A percentile compares a stretch with the other conserved stretches of the same genome.
Conservation (phyloP, 2,113 vertebrate genomes). For the Lates calcarifer region DNA sequence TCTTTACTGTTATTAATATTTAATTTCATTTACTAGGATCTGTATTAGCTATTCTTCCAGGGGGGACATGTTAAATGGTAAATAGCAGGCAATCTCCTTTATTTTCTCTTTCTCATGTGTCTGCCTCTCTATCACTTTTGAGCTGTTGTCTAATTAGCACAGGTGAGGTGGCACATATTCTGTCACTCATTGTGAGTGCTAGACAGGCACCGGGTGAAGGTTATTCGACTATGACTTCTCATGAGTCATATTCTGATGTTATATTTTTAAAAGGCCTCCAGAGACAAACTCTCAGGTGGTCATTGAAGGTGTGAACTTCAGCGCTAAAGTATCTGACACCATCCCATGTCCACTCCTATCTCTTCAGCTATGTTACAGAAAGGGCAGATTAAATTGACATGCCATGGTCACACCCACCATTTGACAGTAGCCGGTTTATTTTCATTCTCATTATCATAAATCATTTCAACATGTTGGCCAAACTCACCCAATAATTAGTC, state of each 20-base stretch:
- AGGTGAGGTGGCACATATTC: conserved; percentile 1
- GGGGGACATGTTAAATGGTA: not conserved
- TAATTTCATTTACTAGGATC: not conserved
- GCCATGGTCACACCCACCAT: conserved; percentile 31
- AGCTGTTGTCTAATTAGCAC: conserved; percentile 12
- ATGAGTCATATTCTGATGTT: conserved; percentile 5
- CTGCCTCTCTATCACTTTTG: not conserved
- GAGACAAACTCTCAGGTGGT: not conserved
- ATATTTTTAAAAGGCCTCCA: conserved; percentile 12
- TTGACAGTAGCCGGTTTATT: conserved; percentile 56
- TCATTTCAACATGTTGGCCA: conserved; percentile 64
- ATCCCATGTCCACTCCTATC: not conserved
- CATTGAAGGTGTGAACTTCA: not conserved
- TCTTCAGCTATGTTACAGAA: not conserved
- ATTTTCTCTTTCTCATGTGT: not conserved
- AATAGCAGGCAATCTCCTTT: not conserved
- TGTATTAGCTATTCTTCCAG: not conserved
- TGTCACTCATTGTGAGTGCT: conserved; percentile 1
- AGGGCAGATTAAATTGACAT: conserved; percentile 25
- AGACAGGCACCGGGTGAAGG: conserved; percentile 8
- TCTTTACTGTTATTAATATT: not conserved
- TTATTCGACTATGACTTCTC: conserved; percentile 5
- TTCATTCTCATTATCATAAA: conserved; percentile 71
- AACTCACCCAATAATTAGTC: conserved; percentile 77
- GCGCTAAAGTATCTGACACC: not conserved